Conservation (phyloP, 2,888 invertebrate species). For the Drosophila pseudotakahashii region DNA sequence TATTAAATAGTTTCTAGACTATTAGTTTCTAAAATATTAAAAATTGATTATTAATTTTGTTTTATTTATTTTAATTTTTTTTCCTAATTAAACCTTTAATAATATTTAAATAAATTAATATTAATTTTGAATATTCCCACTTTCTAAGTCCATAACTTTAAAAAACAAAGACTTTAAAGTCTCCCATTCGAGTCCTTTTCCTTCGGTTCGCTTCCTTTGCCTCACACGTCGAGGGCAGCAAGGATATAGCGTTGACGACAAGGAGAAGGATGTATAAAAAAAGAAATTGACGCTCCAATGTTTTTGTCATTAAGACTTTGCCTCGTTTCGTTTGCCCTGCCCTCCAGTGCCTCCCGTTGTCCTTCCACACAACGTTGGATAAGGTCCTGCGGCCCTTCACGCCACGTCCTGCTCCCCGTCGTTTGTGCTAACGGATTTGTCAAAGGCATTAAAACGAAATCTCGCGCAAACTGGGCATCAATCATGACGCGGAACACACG, state of each 20-base stretch:
- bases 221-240: slow-evolving; percentile 18
- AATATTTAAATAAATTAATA: no score
- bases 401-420: slow-evolving; percentile 6
- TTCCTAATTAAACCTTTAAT: no score
- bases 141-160: background rate
- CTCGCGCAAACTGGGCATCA: slow-evolving; percentile 79
- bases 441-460: slow-evolving; percentile 79
- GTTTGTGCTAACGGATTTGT: slow-evolving; percentile 77
- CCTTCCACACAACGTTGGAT: slow-evolving; percentile 18
- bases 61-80: no score
- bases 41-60: no score
- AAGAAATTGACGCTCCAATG: slow-evolving; percentile 64
- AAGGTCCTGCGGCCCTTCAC: slow-evolving; percentile 19
- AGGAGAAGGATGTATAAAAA: slow-evolving; percentile 24
- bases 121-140: no score
- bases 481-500: slow-evolving; percentile 61
- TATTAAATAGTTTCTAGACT: no score
- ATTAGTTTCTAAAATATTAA: no score
- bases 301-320: slow-evolving; percentile 77
- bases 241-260: slow-evolving; percentile 23
- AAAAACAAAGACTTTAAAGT: background rate
- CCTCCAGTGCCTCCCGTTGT: slow-evolving; percentile 1
- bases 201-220: background rate
- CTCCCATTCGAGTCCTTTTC: background rate
- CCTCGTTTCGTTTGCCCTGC: slow-evolving; percentile 36